These are phyloP conservation scores for Dolichotis patagonum DNA, from an alignment of 2,113 vertebrate genomes.

Conservation along the genomic window DNA sequence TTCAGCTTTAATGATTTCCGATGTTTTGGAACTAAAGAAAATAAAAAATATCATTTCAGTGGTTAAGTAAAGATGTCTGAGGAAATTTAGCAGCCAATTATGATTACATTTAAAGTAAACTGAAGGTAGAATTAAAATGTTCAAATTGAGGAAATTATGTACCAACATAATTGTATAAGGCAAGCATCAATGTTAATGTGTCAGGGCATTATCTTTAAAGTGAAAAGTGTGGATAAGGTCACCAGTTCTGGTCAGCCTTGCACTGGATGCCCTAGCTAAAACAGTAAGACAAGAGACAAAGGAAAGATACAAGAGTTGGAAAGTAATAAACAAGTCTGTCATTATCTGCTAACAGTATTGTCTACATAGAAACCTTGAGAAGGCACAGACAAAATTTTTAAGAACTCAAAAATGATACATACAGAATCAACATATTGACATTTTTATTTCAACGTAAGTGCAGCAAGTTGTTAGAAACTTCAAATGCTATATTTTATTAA, in stretches of 20 bases:
- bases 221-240: background rate
- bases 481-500: background rate
- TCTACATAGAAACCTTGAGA: background rate
- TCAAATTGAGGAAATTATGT: background rate
- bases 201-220: background rate
- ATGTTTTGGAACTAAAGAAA: background rate
- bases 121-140: background rate
- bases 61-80: background rate
- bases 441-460: background rate
- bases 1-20: background rate
- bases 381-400: background rate
- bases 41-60: background rate
- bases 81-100: background rate
- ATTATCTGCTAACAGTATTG: background rate
- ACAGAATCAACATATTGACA: background rate
- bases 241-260: background rate
- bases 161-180: background rate
- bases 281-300: background rate
- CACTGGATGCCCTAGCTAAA: background rate
- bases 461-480: background rate
- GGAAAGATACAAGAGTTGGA: background rate
- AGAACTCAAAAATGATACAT: background rate
- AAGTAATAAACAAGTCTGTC: background rate
- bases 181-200: background rate
- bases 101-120: background rate